Evolutionary conservation across 2,888 invertebrate genomes (phyloP), one percentile per base, ranked within the genome.

Genomic region (Incurvaria masculella): DNA sequence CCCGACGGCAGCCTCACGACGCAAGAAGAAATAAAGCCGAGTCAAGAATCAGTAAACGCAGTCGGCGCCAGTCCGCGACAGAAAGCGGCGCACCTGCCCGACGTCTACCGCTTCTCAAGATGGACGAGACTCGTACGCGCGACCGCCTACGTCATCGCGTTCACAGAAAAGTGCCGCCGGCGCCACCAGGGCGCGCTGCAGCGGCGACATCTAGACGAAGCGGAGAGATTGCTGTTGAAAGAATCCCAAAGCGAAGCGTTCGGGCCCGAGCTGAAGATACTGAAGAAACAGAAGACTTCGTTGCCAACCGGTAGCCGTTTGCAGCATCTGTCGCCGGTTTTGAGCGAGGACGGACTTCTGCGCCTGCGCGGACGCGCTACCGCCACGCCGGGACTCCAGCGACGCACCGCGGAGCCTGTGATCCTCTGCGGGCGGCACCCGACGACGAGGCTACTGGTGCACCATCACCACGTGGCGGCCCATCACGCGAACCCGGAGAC

Each of bases 351-450:
- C 19, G 21, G 21, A 8, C 19, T 23, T 17, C 21, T 43, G 21
- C 43, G 43, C 8, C 26, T 21, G 17, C 21, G 21, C 17, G 23
- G 21, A 4, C 17, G 21, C 21, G 43, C 43, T 10, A 10, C 11
- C 23, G 43, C 43, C 14, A 21, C 43, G 8, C 21, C 21, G 21
- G 21, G 23, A 8, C 19, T 23, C 26, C 4, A 19, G 21, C 43
- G 43, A 17, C 14, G 11, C 21, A 21, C 43, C 4, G 20, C 43
- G 5, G 6, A 39, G n/a, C 52, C 51, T 5, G 38, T 49, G n/a
- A 51, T 54, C 11, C 21, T 54, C 8, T 46, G 47, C 16, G 54
- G 53, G 1, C 45, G 44, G 23, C 49, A 47, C 27, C 20, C 10
- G 2, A 46, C 14, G 14, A 49, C 49, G 1, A 26, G 48, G 1